Base-by-base conservation (phyloP, 64 coral and sea anemone species). In the Montipora efflorescens region DNA sequence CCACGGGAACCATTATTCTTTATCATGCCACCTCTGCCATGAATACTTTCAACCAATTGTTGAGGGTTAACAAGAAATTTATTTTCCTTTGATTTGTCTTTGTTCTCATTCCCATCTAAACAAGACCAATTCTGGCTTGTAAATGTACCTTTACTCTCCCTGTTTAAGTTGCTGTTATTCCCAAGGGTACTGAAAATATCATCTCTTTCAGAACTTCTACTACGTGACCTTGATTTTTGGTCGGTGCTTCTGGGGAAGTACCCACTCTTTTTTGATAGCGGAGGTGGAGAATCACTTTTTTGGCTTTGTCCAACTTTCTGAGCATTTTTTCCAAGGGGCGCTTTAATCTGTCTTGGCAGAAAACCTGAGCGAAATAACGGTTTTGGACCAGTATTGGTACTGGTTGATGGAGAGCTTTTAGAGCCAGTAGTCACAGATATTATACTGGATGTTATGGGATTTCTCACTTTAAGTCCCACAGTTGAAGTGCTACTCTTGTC, bases 101-200 rank as follows among this genome's bases (percentile, higher is more conserved):
- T 16, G 13, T 14, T 84, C 22, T 48, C 16, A 18, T 50, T 71
- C 19, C 8, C 50, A 10, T 23, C 66, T 45, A 50, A 50, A 51
- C 66, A 19, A 49, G 46, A 86, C 82, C 82, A 86, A 72, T 86
- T 86, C 82, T 86, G 82, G 18, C 44, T 86, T 20, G 82, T 86
- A 46, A 86, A 86, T 86, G 48, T 86, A 0, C 66, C 82, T 71
- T 12, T 86, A 13, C 21, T 59, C 3, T 86, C 64, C 18, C 18
- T 70, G 9, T 86, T 86, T 23, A 59, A 50, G 64, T 16, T 46
- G 18, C 8, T 86, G 16, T n/a, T 71, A 49, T 14, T 50, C 19
- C 82, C 82, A 86, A 86, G 10, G 2, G 48, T 28, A 22, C 47
- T 72, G 4, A n/a, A 47, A 18, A n/a, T 6, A 16, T 71, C 62